phyloP scores from a whole-genome alignment of 2,888 invertebrate genomes.

The Tiphia femorata region DNA sequence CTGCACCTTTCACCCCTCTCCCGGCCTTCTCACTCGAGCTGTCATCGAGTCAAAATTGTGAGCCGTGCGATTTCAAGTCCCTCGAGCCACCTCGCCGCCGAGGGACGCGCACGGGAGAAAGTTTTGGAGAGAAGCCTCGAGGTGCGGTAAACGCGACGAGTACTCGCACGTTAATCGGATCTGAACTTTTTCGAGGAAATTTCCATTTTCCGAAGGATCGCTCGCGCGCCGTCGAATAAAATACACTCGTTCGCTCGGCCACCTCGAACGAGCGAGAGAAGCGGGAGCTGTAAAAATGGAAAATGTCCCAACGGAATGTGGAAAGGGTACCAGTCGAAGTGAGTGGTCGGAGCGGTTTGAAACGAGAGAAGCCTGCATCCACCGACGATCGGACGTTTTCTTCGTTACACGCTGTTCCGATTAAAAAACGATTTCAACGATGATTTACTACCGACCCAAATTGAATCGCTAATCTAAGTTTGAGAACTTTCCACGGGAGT shows the following conservation, averaged over 20 bases:
- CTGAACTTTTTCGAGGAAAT: not conserved
- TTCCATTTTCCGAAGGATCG: too few relatives aligned
- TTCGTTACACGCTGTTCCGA: slow-evolving; percentile 43
- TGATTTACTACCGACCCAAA: slow-evolving; percentile 56
- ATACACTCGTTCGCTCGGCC: too few relatives aligned
- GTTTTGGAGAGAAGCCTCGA: not conserved
- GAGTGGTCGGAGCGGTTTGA: not conserved
- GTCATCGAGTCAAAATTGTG: slow-evolving; percentile 22
- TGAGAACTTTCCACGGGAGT: slow-evolving; percentile 48
- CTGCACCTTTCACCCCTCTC: not conserved
- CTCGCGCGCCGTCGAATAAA: not conserved
- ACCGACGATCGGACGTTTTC: slow-evolving; percentile 1
- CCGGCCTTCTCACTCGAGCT: not conserved
- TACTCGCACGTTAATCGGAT: slow-evolving; percentile 5
- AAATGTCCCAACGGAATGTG: not conserved
- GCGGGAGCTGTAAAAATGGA: not conserved
- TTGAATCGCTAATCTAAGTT: slow-evolving; percentile 63
- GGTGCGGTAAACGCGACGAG: slow-evolving; percentile 1
- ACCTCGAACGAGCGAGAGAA: not conserved
- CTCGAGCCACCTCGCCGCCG: slow-evolving; percentile 17
- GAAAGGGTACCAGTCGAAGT: not conserved
- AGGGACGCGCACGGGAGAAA: not conserved
- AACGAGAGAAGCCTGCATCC: not conserved
- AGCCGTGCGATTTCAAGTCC: slow-evolving; percentile 39
- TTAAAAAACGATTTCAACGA: slow-evolving; percentile 55